phyloP scores from a whole-genome alignment of 2,888 invertebrate genomes.

The Cephalotes varians region DNA sequence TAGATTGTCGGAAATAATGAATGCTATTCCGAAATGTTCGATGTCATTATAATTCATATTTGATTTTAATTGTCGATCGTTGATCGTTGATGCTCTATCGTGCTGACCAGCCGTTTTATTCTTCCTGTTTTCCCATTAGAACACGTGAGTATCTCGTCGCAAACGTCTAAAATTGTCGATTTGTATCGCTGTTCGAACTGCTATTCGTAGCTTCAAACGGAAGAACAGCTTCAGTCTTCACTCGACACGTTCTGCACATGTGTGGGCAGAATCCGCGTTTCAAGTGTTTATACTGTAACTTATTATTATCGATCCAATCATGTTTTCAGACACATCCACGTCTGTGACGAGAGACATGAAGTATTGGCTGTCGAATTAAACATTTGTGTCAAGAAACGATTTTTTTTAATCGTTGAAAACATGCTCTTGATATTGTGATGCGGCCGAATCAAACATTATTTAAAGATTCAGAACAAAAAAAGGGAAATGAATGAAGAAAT shows the following conservation, averaged over 20 bases:
- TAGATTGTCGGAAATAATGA: neutral
- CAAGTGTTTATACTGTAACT: too few species aligned
- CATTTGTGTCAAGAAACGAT: neutral
- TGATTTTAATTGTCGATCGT: neutral
- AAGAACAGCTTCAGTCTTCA: constrained; percentile 9
- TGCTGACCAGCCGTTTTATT: neutral
- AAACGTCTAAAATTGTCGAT: too few species aligned
- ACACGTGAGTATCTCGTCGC: neutral
- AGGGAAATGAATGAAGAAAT: neutral
- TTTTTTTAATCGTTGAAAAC: neutral
- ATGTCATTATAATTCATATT: neutral
- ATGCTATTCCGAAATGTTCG: neutral
- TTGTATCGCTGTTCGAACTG: constrained; percentile 56
- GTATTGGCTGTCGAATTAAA: constrained; percentile 47
- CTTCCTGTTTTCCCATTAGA: too few species aligned
- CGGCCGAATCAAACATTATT: too few species aligned
- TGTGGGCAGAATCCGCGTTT: too few species aligned
- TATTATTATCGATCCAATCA: too few species aligned
- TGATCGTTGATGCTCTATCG: too few species aligned
- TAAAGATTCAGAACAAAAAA: too few species aligned
- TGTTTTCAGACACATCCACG: constrained; percentile 70
- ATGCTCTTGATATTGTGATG: neutral
- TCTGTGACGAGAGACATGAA: constrained; percentile 59
- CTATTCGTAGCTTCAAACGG: constrained; percentile 71
- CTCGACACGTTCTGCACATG: too few species aligned